phyloP scores from a whole-genome alignment of 2,113 vertebrate genomes.

The Amphilophus citrinellus region DNA sequence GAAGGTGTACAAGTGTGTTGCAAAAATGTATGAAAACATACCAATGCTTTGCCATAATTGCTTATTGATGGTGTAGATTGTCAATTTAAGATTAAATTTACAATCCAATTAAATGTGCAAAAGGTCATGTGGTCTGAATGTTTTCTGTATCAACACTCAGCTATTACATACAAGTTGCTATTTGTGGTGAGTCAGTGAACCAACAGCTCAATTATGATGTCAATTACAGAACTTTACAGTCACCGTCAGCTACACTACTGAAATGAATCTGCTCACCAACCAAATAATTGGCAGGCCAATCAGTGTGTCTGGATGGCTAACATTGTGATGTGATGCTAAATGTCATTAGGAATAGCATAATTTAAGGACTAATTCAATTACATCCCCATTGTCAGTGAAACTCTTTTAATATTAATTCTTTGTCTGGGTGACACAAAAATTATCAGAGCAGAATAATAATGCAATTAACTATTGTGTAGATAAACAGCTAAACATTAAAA shows the following conservation, averaged over 20 bases:
- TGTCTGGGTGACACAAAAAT: constrained; percentile 25
- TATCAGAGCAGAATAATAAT: constrained; percentile 37
- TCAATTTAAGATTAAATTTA: background rate
- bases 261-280: constrained; percentile 13
- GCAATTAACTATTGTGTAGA: constrained; percentile 29
- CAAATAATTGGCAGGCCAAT: constrained; percentile 33
- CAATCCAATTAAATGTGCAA: background rate
- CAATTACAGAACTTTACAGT: background rate
- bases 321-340: constrained; percentile 37
- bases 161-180: background rate
- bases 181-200: background rate
- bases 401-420: constrained; percentile 30
- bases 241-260: constrained; percentile 10
- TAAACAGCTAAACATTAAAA: constrained; percentile 26
- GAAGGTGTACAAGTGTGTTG: background rate
- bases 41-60: background rate
- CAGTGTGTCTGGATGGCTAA: background rate
- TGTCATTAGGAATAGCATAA: constrained; percentile 42
- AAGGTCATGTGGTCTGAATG: background rate
- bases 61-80: background rate
- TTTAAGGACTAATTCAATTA: constrained; percentile 37
- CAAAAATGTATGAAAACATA: background rate
- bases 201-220: background rate
- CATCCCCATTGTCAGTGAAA: constrained; percentile 29
- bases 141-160: background rate